Evolutionary conservation across 2,113 vertebrate genomes (phyloP), one percentile per base, ranked within the genome.

Genomic region (Mesembrinibis cayennensis): DNA sequence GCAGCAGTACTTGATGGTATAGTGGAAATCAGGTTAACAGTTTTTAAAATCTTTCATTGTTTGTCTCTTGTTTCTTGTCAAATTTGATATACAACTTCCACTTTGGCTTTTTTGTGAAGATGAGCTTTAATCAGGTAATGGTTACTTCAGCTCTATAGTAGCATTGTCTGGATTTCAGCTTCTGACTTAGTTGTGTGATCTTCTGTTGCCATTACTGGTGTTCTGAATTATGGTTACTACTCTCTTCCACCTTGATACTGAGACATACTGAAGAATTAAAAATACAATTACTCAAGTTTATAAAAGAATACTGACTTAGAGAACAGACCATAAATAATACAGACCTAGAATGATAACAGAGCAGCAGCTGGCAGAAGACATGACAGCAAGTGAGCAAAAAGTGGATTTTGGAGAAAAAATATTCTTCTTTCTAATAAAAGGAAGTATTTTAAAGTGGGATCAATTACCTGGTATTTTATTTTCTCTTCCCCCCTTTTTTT

Each of bases 301-400:
- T 49, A 69, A 59, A 63, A 63, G 32, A 45, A 44, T 66, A 55
- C 22, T 21, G 52, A 91, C 40, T 93, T 94, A 94, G 84, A 67
- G 83, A 94, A 91, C 55, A 85, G 62, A 63, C 63, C 15, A 76
- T 93, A 94, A 96, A 86, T 91, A 95, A 91, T 90, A 78, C 17
- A 91, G 47, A 30, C 26, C 34, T 8, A 55, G 44, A 93, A 73
- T 69, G 59, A n/a, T 88, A 66, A 47, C 12, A 44, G 36, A 92
- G 47, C 32, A 88, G 44, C 52, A 92, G 47, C 32, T 87, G 79
- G 42, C 29, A 83, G 55, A 73, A 93, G 32, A 25, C n/a, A 34
- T 77, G 49, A 53, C 9, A 92, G 20, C 16, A 78, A 50, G 40
- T 47, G 45, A 92, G 23, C 16, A 53, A 82, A 85, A 89, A 63